A percentile compares a stretch with the other conserved stretches of the same genome.
These are phyloP conservation scores for Chionis minor DNA, from an alignment of 2,113 vertebrate species.

Conservation along the genomic window DNA sequence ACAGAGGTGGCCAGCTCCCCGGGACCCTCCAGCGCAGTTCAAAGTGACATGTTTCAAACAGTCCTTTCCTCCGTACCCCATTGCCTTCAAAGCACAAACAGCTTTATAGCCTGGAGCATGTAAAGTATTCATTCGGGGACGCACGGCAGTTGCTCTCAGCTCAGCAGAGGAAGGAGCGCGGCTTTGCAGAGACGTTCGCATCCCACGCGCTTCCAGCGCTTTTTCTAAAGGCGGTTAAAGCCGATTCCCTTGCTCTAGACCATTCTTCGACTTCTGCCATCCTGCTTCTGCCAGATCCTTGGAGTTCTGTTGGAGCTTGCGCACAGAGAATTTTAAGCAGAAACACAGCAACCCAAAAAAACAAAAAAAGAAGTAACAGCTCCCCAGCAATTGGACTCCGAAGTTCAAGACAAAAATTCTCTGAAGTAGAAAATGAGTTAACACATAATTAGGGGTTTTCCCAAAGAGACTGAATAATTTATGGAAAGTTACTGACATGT, in stretches of 20 bases:
- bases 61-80: conserved; percentile 42
- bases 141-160: not conserved
- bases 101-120: conserved; percentile 50
- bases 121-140: not conserved
- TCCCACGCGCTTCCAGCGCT: not conserved
- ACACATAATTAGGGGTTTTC: conserved; percentile 68
- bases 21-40: conserved; percentile 78
- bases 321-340: not conserved
- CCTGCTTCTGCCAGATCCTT: not conserved
- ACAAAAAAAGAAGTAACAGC: not conserved
- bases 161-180: not conserved
- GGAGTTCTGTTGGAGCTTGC: not conserved
- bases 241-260: not conserved
- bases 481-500: conserved; percentile 69
- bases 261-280: not conserved
- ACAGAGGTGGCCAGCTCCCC: conserved; percentile 66
- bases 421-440: conserved; percentile 62
- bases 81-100: conserved; percentile 76
- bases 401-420: conserved; percentile 38
- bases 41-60: conserved; percentile 77
- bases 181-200: not conserved
- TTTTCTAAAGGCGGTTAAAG: not conserved
- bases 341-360: not conserved
- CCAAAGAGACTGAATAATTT: conserved; percentile 65
- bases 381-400: not conserved